Evolutionary conservation across 2,888 invertebrate genomes (phyloP), one percentile per base, ranked within the genome.

Genomic region (Harpalus rubripes): DNA sequence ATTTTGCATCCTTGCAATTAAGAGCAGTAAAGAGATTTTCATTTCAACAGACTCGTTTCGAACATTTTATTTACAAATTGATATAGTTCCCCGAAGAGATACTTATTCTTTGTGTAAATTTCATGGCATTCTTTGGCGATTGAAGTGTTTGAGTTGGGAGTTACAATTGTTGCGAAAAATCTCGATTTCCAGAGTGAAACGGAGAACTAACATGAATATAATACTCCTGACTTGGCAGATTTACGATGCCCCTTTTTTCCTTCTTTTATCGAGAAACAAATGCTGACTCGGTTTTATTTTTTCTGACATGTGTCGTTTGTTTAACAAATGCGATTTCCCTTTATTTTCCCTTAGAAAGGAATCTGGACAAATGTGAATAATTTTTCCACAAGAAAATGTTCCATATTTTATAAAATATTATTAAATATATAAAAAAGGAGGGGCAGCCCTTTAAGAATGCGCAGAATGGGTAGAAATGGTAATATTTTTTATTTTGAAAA

Each of bases 271-370:
- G 76, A 61, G 44, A 83, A 83, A 76, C 58, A 83, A 83, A 83
- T 83, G 83, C 83, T 76, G 83, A 83, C 63, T 61, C 76, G 39
- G 32, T 83, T 83, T 83, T 81, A 81, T 81, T 81, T 83, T 68
- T 76, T 61, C 15, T 68, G 52, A 68, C 68, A 72, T 58, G 16
- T 56, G 56, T 78, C 56, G 78, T 78, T 78, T 58, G 56, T 56
- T 78, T 78, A 78, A 78, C 22, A 78, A 41, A 78, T 78, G 78
- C 58, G 78, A 78, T 78, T 78, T 56, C 41, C 78, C 56, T 78
- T 58, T 78, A 58, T 78, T 58, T 78, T 63, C 22, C 22, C 18
- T 52, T 10, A 52, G 44, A 52, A 52, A 52, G 44, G 44, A 52
- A 52, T 52, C 44, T 52, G 44, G 44, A 52, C 44, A 52, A 52